Conservation (phyloP, 1,140 invertebrate genomes). For the Trinorchestia longiramus region DNA sequence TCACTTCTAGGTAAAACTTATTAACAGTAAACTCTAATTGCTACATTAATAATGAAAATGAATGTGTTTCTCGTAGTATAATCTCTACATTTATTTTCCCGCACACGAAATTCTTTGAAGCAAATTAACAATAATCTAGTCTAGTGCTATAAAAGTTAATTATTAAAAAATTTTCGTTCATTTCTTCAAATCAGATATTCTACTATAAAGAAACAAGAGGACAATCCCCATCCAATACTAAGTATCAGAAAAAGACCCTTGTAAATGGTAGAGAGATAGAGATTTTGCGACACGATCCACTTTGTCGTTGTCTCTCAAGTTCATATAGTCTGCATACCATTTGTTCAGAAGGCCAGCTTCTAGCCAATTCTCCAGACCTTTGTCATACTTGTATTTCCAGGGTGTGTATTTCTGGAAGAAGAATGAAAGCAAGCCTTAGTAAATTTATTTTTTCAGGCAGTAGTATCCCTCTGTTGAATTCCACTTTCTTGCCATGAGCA, state of each 20-base stretch:
- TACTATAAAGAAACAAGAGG: not conserved
- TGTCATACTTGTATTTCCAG: constrained; percentile 11
- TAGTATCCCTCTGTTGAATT: constrained; percentile 3
- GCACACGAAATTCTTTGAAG: not conserved
- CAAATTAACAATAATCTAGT: not conserved
- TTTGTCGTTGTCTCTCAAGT: not conserved
- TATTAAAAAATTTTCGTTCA: not conserved
- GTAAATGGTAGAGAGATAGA: constrained; percentile 22
- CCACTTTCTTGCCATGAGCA: not conserved
- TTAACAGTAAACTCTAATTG: not conserved
- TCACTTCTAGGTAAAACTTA: not conserved
- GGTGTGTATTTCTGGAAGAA: constrained; percentile 51
- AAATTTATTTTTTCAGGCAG: constrained; percentile 33
- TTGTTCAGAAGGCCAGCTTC: constrained; percentile 4
- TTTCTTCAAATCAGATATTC: not conserved
- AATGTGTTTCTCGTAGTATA: not conserved
- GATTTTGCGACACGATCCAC: constrained; percentile 13
- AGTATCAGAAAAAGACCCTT: constrained; percentile 53
- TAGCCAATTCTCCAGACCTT: not conserved
- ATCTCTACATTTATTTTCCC: not conserved
- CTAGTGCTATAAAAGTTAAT: not conserved
- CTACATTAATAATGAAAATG: not conserved
- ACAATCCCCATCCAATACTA: constrained; percentile 65
- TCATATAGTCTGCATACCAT: constrained; percentile 13
- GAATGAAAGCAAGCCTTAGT: not conserved